These are phyloP conservation scores for Cerceris ruficornis DNA, from an alignment of 2,888 invertebrate species.

Conservation along the genomic window DNA sequence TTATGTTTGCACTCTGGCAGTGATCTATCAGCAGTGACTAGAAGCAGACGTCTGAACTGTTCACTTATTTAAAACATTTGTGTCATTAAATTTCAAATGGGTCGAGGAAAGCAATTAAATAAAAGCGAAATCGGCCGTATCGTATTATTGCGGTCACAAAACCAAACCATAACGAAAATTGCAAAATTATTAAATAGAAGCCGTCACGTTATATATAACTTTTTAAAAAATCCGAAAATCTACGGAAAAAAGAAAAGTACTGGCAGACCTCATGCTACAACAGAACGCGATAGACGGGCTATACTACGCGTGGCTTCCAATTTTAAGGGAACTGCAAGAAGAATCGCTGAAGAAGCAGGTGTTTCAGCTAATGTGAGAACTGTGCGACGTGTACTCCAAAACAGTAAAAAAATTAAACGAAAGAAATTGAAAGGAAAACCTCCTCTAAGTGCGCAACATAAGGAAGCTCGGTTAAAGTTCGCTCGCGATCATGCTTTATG, in stretches of 20 bases:
- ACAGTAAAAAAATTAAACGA: conserved; percentile 16
- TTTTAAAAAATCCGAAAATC: background rate
- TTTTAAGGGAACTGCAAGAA: conserved; percentile 12
- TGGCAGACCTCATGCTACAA: conserved; percentile 11
- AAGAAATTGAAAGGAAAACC: conserved; percentile 18
- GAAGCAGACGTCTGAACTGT: background rate
- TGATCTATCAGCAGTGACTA: background rate
- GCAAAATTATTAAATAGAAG: conserved; percentile 13
- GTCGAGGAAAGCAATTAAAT: conserved; percentile 4
- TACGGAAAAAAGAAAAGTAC: conserved; percentile 4
- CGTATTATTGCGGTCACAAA: conserved; percentile 6
- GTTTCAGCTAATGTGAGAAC: conserved; percentile 11
- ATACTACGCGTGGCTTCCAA: conserved; percentile 29
- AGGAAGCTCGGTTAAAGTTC: conserved; percentile 20
- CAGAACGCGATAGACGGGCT: conserved; percentile 7
- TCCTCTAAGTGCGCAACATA: conserved; percentile 19
- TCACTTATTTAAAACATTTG: background rate
- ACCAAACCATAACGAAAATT: conserved; percentile 7
- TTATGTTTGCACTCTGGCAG: background rate
- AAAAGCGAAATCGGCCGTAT: conserved; percentile 9
- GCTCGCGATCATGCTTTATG: conserved; percentile 1
- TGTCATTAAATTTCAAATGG: background rate
- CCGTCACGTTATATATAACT: background rate
- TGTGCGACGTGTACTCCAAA: conserved; percentile 7
- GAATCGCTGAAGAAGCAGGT: conserved; percentile 18